Percentiles rank a stretch among this genome's conserved stretches.
phyloP scores from a whole-genome alignment of 2,113 vertebrate species.

The Sigmodon hispidus region DNA sequence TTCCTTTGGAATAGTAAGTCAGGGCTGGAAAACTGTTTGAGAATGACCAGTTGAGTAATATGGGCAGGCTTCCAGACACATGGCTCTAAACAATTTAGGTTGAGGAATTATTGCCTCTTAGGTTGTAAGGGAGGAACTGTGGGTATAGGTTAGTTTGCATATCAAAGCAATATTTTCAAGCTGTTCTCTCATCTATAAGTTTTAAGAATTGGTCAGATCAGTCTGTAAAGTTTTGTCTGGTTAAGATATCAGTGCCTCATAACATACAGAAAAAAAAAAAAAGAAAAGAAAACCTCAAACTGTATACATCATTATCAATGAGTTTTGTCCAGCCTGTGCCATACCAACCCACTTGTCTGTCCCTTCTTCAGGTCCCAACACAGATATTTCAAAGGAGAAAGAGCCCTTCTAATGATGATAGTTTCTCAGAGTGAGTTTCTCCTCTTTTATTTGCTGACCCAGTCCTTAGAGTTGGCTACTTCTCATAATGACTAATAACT shows the following conservation, averaged over 20 bases:
- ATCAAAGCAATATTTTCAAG: not conserved
- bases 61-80: not conserved
- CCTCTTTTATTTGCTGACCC: not conserved
- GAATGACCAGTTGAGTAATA: not conserved
- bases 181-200: not conserved
- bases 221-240: not conserved
- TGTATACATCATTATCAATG: not conserved
- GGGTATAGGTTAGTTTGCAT: not conserved
- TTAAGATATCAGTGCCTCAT: not conserved
- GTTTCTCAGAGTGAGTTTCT: not conserved
- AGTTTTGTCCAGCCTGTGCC: too few species aligned
- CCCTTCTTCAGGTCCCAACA: too few species aligned
- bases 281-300: too few species aligned
- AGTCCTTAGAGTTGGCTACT: not conserved
- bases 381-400: not conserved
- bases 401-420: too few species aligned
- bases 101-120: not conserved
- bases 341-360: rapidly evolving
- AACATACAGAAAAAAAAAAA: not conserved
- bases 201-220: not conserved
- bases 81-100: not conserved
- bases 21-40: too few species aligned
- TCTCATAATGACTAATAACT: not conserved
- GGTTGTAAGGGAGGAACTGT: not conserved
- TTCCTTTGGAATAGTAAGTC: not conserved